These are phyloP conservation scores for Resseliella maxima DNA, from an alignment of 2,888 invertebrate genomes.

Conservation along the genomic window DNA sequence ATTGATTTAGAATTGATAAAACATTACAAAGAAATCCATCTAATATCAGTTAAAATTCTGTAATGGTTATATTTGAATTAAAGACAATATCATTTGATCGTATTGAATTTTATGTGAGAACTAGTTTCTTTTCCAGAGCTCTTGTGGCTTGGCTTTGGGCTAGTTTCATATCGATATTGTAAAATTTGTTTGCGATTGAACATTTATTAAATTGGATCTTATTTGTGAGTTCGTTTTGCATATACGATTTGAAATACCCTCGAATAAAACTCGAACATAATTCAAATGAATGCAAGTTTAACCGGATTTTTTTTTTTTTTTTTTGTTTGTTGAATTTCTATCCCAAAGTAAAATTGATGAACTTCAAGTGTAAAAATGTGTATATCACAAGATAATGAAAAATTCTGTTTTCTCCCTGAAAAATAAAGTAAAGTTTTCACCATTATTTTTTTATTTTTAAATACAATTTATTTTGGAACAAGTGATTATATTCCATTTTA, in stretches of 20 bases:
- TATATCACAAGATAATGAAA: neutral
- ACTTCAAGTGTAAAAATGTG: constrained; percentile 37
- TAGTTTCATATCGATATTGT: constrained; percentile 53
- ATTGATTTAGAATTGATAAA: too few species aligned
- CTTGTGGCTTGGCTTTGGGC: constrained; percentile 55
- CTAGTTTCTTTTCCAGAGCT: constrained; percentile 55
- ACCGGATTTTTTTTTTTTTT: neutral
- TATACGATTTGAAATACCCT: constrained; percentile 51
- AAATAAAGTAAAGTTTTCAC: too few species aligned
- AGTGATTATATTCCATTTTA: neutral
- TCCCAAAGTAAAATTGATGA: constrained; percentile 14
- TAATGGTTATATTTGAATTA: too few species aligned
- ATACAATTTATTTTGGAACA: too few species aligned
- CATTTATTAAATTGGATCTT: constrained; percentile 31
- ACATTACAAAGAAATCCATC: too few species aligned
- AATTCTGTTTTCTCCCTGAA: too few species aligned
- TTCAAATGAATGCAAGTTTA: constrained; percentile 46
- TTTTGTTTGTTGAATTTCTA: constrained; percentile 25
- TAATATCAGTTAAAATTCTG: too few species aligned
- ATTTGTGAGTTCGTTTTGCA: constrained; percentile 40
- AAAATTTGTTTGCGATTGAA: constrained; percentile 54
- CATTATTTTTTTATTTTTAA: too few species aligned
- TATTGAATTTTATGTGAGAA: neutral
- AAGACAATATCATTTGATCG: neutral
- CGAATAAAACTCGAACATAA: neutral